Percentiles rank a stretch among this genome's conserved stretches.
Evolutionary conservation across 1,140 invertebrate species (phyloP).

Genomic region (Caenorhabditis inopinata): DNA sequence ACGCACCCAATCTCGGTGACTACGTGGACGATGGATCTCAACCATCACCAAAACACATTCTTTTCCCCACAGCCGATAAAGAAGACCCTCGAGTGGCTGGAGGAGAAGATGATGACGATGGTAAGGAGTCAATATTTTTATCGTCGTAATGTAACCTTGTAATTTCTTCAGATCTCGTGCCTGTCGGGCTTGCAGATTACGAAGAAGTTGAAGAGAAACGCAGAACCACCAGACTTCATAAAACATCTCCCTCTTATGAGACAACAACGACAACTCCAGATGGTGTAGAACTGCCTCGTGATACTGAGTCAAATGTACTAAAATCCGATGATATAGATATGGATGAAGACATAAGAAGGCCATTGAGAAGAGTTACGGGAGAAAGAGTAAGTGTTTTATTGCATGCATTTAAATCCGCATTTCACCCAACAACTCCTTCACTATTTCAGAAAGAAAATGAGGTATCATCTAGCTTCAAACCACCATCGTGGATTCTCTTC

Average conservation of each 20-base stretch:
- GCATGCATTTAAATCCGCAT: not conserved
- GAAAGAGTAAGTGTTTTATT: not conserved
- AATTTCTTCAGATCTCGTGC: conserved; percentile 41
- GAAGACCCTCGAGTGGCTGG: conserved; percentile 41
- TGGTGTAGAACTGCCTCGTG: not conserved
- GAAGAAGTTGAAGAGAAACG: conserved; percentile 26
- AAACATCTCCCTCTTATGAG: not conserved
- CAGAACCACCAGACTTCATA: not conserved
- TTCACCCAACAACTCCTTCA: too few relatives aligned
- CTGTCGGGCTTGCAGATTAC: conserved; percentile 45
- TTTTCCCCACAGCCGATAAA: conserved; percentile 45
- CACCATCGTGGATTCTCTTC: conserved; percentile 39
- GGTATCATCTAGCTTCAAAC: conserved; percentile 32
- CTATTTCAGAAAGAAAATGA: not conserved
- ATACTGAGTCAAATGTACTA: not conserved
- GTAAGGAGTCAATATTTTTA: not conserved
- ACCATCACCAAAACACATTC: conserved; percentile 7
- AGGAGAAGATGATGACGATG: conserved; percentile 43
- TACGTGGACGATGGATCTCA: conserved; percentile 35
- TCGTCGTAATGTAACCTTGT: not conserved
- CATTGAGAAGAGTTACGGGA: conserved; percentile 27
- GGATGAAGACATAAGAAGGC: not conserved
- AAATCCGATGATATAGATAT: not conserved
- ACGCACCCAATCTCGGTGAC: conserved; percentile 35
- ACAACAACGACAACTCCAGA: not conserved